Evolutionary conservation across 2,113 vertebrate genomes (phyloP).

Genomic region (Kryptolebias marmoratus): DNA sequence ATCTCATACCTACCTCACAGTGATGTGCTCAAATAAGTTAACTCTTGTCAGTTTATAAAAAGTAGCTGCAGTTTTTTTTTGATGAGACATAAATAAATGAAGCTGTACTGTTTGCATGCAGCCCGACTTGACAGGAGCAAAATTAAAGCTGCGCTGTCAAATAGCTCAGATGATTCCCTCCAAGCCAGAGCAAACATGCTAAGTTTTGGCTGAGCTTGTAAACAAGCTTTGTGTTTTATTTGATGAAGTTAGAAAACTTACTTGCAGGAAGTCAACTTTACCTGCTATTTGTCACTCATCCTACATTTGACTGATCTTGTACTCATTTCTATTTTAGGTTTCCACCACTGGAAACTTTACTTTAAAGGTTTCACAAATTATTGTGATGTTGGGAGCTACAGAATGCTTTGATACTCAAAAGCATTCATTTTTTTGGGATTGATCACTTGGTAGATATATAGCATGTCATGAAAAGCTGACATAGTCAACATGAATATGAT

Average conservation of each 20-base stretch:
- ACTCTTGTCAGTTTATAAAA: constrained; percentile 46
- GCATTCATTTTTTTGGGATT: constrained; percentile 43
- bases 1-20: constrained; percentile 27
- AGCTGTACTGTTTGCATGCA: constrained; percentile 37
- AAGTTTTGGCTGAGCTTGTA: constrained; percentile 38
- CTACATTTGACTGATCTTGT: constrained; percentile 28
- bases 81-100: constrained; percentile 63
- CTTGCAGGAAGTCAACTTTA: constrained; percentile 44
- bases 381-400: constrained; percentile 17
- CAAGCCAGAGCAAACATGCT: constrained; percentile 36
- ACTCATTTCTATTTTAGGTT: constrained; percentile 47
- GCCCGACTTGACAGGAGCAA: constrained; percentile 52
- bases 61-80: constrained; percentile 31
- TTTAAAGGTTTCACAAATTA: constrained; percentile 19
- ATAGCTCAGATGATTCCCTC: constrained; percentile 29
- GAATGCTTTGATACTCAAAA: constrained; percentile 33
- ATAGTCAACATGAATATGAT: constrained; percentile 17
- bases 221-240: constrained; percentile 46
- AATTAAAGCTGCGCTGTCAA: constrained; percentile 59
- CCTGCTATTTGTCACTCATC: constrained; percentile 33
- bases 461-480: constrained; percentile 37
- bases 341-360: constrained; percentile 4
- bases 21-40: constrained; percentile 27
- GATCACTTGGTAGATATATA: constrained; percentile 28
- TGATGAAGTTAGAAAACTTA: constrained; percentile 49